Evolutionary conservation across 2,797 vertebrate genomes (phyloP).

Genomic region (Pangasius macronema): DNA sequence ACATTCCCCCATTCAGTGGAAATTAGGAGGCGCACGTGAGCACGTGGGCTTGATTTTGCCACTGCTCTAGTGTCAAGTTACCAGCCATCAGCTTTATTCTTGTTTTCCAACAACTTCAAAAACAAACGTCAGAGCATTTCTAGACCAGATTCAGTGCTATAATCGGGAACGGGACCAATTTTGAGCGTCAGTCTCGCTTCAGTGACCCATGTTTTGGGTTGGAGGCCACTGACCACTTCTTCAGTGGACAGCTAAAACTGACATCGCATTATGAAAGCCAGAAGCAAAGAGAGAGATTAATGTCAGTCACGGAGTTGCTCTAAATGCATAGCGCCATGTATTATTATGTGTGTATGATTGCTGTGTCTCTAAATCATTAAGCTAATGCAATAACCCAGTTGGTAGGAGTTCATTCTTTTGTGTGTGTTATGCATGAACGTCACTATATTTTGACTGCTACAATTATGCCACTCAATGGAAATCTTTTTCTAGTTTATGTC

Average conservation of each 20-base stretch:
- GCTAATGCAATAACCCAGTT: not conserved
- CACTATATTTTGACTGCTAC: not conserved
- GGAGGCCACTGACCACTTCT: conserved; percentile 40
- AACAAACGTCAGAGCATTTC: conserved; percentile 53
- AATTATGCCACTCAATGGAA: not conserved
- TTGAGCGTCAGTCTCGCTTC: conserved; percentile 38
- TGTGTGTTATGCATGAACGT: not conserved
- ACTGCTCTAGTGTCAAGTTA: conserved; percentile 56
- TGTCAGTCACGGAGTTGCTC: not conserved
- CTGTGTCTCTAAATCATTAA: not conserved
- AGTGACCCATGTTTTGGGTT: conserved; percentile 41
- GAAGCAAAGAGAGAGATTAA: not conserved
- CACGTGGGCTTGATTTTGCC: conserved; percentile 60
- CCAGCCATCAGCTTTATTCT: conserved; percentile 18
- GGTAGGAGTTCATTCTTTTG: not conserved
- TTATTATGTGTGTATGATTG: not conserved
- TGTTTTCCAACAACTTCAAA: conserved; percentile 65
- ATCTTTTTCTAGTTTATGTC: not conserved
- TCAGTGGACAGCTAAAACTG: conserved; percentile 53
- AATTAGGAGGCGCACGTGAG: conserved; percentile 68
- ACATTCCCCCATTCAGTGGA: conserved; percentile 65
- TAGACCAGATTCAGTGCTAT: conserved; percentile 56
- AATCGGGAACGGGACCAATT: conserved; percentile 60
- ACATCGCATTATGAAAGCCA: conserved; percentile 36
- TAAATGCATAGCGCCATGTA: not conserved